Evolutionary conservation across 1,140 invertebrate species (phyloP).

Genomic region (Psix sp.): DNA sequence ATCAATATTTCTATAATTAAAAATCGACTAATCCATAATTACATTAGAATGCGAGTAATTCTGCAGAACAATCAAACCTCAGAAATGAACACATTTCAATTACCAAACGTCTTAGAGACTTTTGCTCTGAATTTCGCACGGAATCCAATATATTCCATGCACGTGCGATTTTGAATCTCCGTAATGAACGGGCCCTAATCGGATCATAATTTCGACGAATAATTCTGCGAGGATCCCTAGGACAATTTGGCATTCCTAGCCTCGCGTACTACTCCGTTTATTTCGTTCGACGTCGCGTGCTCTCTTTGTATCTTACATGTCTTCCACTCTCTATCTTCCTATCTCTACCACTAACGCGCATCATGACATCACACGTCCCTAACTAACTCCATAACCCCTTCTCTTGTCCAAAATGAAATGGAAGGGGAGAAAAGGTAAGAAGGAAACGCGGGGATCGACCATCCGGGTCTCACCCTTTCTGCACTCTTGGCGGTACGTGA

Average conservation of each 20-base stretch:
- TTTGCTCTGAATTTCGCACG: constrained; percentile 29
- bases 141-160: constrained; percentile 63
- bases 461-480: constrained; percentile 59
- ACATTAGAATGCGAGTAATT: constrained; percentile 7
- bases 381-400: constrained; percentile 69
- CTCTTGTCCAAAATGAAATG: constrained; percentile 8
- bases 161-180: constrained; percentile 67
- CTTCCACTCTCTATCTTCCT: constrained; percentile 46
- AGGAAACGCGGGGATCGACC: constrained; percentile 20
- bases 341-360: constrained; percentile 44
- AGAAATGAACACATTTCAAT: constrained; percentile 40
- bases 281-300: constrained; percentile 37
- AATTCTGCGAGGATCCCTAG: constrained; percentile 64
- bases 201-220: constrained; percentile 68
- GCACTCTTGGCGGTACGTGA: constrained; percentile 61
- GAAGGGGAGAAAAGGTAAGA: neutral
- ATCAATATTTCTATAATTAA: no score
- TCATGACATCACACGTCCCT: constrained; percentile 67
- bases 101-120: constrained; percentile 27
- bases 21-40: no score
- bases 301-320: constrained; percentile 54
- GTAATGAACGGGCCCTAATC: constrained; percentile 68
- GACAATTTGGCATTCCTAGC: constrained; percentile 69
- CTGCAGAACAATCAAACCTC: constrained; percentile 4
- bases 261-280: constrained; percentile 49